phyloP scores from a whole-genome alignment of 2,113 vertebrate species.

The Xiphophorus maculatus region DNA sequence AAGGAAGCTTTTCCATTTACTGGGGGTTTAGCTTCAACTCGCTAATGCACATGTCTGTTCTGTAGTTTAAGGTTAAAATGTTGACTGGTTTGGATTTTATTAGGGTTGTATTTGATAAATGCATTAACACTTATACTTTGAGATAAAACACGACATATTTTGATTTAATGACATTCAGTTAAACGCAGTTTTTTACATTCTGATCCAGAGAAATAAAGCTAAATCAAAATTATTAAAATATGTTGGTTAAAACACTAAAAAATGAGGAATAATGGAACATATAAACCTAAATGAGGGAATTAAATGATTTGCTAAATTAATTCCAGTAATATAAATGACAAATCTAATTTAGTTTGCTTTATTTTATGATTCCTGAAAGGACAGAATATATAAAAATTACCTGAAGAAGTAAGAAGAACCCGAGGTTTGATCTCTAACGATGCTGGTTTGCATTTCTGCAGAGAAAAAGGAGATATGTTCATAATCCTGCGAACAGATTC shows the following conservation, averaged over 20 bases:
- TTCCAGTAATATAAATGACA: not conserved
- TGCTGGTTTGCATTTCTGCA: constrained; percentile 42
- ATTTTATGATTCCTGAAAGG: too few species aligned
- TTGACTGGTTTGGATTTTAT: too few species aligned
- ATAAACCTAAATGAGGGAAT: not conserved
- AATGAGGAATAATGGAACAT: not conserved
- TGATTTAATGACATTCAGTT: not conserved
- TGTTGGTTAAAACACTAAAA: not conserved
- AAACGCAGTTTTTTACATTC: not conserved
- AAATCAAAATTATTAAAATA: not conserved
- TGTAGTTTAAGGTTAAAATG: too few species aligned
- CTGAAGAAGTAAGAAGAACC: constrained; percentile 66
- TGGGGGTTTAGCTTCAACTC: too few species aligned
- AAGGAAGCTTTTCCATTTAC: too few species aligned
- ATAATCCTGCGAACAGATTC: not conserved
- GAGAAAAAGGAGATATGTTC: not conserved
- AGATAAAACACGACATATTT: not conserved
- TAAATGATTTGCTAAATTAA: not conserved
- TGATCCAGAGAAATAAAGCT: too few species aligned
- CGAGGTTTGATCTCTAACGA: constrained; percentile 37
- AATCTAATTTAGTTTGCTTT: not conserved
- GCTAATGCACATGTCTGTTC: too few species aligned
- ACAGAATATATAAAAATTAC: constrained; percentile 32
- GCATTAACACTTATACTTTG: too few species aligned
- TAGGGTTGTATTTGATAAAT: too few species aligned